phyloP scores from a whole-genome alignment of 2,888 invertebrate genomes.

The Hylaea fasciaria region DNA sequence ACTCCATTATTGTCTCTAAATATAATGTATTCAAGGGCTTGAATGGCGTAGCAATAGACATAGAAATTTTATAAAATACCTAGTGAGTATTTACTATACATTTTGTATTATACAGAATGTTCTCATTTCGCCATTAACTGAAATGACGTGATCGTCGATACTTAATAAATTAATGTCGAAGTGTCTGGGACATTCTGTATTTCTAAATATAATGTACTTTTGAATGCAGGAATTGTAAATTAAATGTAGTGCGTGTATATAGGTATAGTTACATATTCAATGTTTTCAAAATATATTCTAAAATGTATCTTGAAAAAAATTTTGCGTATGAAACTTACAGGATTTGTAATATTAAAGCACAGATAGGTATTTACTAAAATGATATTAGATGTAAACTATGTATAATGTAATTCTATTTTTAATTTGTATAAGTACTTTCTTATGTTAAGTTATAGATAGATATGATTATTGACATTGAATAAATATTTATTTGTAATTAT shows the following conservation, averaged over 20 bases:
- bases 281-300: conserved; percentile 2
- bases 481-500: conserved; percentile 43
- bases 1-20: no score
- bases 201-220: no score
- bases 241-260: not conserved
- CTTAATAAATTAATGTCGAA: no score
- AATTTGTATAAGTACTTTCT: conserved; percentile 31
- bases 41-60: no score
- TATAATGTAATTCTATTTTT: conserved; percentile 28
- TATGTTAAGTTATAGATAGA: conserved; percentile 26
- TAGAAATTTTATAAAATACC: no score
- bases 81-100: no score
- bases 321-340: conserved; percentile 35
- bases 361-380: conserved; percentile 34
- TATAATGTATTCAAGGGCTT: no score
- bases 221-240: no score
- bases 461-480: conserved; percentile 42
- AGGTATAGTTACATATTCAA: not conserved
- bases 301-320: conserved; percentile 12
- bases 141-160: no score
- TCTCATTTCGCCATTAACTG: no score
- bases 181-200: no score
- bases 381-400: conserved; percentile 35
- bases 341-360: conserved; percentile 34
- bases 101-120: no score